Conservation (phyloP, 2,113 vertebrate species). For the Bos taurus region DNA sequence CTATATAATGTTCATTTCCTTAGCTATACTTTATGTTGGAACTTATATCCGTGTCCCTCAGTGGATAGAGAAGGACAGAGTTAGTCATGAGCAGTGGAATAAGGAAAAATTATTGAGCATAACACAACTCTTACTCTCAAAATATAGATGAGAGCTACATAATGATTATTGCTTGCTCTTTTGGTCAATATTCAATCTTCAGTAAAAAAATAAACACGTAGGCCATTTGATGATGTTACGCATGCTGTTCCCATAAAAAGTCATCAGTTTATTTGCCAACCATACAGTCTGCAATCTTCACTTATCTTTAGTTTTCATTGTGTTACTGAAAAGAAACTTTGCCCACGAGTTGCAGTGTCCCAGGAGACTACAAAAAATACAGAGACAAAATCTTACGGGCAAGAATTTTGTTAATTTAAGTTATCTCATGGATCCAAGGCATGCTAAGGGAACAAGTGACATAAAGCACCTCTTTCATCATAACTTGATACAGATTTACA, state of each 20-base stretch:
- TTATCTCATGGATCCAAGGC: not conserved
- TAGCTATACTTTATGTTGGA: not conserved
- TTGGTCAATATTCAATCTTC: not conserved
- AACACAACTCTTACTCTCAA: not conserved
- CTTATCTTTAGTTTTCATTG: not conserved
- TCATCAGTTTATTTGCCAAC: not conserved
- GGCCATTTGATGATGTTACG: not conserved
- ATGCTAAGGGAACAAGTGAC: not conserved
- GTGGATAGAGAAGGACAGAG: not conserved
- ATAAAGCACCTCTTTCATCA: constrained; percentile 3
- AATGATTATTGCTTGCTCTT: not conserved
- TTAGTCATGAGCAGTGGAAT: not conserved
- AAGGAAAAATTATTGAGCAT: not conserved
- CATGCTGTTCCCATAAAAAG: not conserved
- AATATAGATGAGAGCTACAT: not conserved
- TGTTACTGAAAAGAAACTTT: not conserved
- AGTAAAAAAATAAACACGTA: not conserved
- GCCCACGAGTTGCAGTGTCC: not conserved
- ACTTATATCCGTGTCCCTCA: not conserved
- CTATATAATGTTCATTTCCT: not conserved
- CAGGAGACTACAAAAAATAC: not conserved
- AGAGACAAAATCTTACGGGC: not conserved
- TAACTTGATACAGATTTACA: not conserved
- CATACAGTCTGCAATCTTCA: not conserved
- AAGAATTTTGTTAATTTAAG: constrained; percentile 18